Percentiles rank a stretch among this genome's conserved stretches.
These are phyloP conservation scores for Styela plicata DNA, from an alignment of 23 tunicate genomes.

Conservation along the genomic window DNA sequence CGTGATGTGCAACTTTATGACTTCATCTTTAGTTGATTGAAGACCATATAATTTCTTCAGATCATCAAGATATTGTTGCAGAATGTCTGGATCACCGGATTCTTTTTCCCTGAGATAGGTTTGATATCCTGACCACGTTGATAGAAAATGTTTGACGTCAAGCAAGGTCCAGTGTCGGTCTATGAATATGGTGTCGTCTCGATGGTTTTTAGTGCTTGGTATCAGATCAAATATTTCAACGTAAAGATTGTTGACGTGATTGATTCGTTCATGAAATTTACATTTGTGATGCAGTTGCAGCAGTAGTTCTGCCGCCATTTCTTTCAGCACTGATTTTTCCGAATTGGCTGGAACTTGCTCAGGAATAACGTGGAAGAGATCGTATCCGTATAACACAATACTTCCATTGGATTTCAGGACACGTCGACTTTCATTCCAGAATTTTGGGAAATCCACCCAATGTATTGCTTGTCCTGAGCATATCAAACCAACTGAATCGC, in stretches of 20 bases:
- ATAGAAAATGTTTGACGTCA: constrained; percentile 12
- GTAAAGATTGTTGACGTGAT: constrained; percentile 34
- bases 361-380: constrained; percentile 30
- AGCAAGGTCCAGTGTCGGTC: constrained; percentile 15
- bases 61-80: constrained; percentile 6
- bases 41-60: not conserved
- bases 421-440: constrained; percentile 57
- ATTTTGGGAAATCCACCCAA: constrained; percentile 62
- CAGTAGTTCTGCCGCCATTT: not conserved
- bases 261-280: constrained; percentile 12
- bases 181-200: constrained; percentile 12
- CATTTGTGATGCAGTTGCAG: not conserved
- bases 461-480: constrained; percentile 73
- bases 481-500: constrained; percentile 49
- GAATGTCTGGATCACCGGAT: constrained; percentile 20
- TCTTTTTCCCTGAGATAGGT: constrained; percentile 19
- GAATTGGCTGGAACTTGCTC: not conserved
- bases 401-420: constrained; percentile 72
- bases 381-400: constrained; percentile 67
- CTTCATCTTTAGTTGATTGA: not conserved
- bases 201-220: not conserved
- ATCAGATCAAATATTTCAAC: constrained; percentile 30
- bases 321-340: not conserved
- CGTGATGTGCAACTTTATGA: not conserved
- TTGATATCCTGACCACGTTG: constrained; percentile 53